A percentile compares a stretch with the other conserved stretches of the same genome.
Conservation (phyloP, 2,888 invertebrate genomes). For the Cactoblastis cactorum region DNA sequence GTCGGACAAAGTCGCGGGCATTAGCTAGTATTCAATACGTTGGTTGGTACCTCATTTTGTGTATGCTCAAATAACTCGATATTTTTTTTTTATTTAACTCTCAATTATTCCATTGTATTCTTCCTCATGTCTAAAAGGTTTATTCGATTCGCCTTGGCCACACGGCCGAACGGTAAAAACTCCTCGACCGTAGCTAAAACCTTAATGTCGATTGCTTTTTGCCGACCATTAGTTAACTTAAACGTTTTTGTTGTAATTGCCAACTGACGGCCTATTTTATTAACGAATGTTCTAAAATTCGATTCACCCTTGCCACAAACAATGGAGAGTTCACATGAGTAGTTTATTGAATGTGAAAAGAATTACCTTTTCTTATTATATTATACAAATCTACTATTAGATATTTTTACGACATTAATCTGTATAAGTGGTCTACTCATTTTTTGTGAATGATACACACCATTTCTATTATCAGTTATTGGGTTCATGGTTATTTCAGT, state of each 20-base stretch:
- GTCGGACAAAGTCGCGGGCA: too few species aligned
- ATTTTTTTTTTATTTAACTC: background rate
- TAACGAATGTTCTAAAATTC: background rate
- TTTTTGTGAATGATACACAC: too few species aligned
- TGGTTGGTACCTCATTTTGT: too few species aligned
- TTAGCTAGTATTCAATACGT: too few species aligned
- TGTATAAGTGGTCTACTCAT: too few species aligned
- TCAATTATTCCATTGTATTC: background rate
- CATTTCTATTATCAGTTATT: too few species aligned
- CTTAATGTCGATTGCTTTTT: constrained; percentile 7
- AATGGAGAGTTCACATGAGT: background rate
- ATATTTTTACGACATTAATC: too few species aligned
- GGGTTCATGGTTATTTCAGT: too few species aligned
- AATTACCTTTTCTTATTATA: too few species aligned
- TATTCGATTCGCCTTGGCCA: background rate
- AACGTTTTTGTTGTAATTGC: constrained; percentile 7
- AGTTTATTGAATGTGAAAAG: background rate
- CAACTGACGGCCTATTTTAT: constrained; percentile 5
- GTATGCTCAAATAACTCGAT: background rate
- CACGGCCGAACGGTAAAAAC: constrained; percentile 5
- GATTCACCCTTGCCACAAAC: background rate
- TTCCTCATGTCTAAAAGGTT: background rate
- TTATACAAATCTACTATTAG: too few species aligned
- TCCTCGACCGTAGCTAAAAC: constrained; percentile 1
- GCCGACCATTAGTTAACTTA: constrained; percentile 1